A percentile compares a stretch with the other conserved stretches of the same genome.
Evolutionary conservation across 2,797 vertebrate species (phyloP).

Genomic region (Telmatherina bonti): DNA sequence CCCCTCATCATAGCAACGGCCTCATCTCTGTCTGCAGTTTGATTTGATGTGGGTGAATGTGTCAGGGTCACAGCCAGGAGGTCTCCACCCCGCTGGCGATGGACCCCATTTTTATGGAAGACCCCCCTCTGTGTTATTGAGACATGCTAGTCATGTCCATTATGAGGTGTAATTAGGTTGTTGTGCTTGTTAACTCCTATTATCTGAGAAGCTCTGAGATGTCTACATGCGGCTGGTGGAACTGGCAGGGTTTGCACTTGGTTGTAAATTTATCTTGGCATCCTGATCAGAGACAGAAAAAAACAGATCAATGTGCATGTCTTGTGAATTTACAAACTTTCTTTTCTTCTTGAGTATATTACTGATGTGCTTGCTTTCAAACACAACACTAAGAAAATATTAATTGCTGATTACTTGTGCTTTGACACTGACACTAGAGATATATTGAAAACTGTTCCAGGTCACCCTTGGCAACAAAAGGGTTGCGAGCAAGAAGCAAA

Average conservation of each 20-base stretch:
- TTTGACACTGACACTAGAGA: background rate
- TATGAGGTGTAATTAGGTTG: constrained; percentile 76
- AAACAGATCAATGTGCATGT: constrained; percentile 5
- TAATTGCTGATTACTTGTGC: background rate
- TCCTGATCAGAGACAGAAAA: constrained; percentile 26
- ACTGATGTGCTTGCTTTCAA: background rate
- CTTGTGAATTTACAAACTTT: background rate
- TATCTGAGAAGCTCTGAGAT: constrained; percentile 65
- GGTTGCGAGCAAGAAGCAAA: background rate
- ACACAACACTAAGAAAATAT: background rate
- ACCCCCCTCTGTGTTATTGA: constrained; percentile 77
- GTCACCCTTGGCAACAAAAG: too few species aligned
- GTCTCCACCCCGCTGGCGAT: constrained; percentile 62
- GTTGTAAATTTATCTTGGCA: constrained; percentile 31
- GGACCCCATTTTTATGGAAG: constrained; percentile 64
- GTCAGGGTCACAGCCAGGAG: constrained; percentile 76
- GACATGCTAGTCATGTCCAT: constrained; percentile 74
- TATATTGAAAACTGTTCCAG: too few species aligned
- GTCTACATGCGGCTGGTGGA: constrained; percentile 60
- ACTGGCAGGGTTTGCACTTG: constrained; percentile 29
- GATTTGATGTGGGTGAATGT: constrained; percentile 72
- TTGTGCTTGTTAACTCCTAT: constrained; percentile 81
- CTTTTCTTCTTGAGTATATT: background rate
- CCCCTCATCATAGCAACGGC: constrained; percentile 30
- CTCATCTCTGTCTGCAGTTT: constrained; percentile 57